phyloP scores from a whole-genome alignment of 2,113 vertebrate genomes.

The Danionella cerebrum region DNA sequence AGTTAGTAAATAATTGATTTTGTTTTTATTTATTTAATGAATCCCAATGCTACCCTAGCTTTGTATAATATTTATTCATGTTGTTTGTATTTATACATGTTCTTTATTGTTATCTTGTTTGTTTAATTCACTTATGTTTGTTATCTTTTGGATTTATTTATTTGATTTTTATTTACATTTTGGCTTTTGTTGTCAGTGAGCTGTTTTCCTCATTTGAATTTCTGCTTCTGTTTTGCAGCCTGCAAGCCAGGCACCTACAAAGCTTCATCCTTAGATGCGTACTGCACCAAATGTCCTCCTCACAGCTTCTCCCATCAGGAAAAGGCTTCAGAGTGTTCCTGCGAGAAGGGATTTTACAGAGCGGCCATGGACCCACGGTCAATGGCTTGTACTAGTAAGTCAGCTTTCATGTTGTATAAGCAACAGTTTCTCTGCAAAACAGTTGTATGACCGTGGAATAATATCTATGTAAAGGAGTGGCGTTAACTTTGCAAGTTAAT shows the following conservation, averaged over 20 bases:
- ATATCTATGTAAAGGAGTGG: no score
- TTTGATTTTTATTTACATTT: background rate
- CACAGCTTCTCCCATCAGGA: slow-evolving; percentile 71
- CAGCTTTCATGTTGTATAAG: no score
- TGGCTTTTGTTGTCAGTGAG: background rate
- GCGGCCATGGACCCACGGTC: slow-evolving; percentile 66
- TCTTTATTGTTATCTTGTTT: no score
- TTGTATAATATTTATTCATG: no score
- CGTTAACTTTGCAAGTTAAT: no score
- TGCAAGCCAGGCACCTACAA: slow-evolving; percentile 73
- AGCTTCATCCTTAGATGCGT: slow-evolving; percentile 66
- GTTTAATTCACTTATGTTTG: background rate
- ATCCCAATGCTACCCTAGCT: no score
- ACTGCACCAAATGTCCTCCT: slow-evolving; percentile 72
- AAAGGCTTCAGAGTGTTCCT: slow-evolving; percentile 63
- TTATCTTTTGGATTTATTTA: no score
- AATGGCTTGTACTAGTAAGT: slow-evolving; percentile 74
- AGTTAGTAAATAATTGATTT: no score
- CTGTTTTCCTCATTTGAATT: background rate
- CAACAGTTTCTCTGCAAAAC: no score
- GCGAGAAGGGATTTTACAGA: slow-evolving; percentile 68
- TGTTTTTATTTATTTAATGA: no score
- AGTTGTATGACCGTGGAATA: no score
- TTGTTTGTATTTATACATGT: no score
- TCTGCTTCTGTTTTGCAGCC: slow-evolving; percentile 49